Conservation (phyloP, 2,797 vertebrate genomes). For the Acrocephalus scirpaceus region DNA sequence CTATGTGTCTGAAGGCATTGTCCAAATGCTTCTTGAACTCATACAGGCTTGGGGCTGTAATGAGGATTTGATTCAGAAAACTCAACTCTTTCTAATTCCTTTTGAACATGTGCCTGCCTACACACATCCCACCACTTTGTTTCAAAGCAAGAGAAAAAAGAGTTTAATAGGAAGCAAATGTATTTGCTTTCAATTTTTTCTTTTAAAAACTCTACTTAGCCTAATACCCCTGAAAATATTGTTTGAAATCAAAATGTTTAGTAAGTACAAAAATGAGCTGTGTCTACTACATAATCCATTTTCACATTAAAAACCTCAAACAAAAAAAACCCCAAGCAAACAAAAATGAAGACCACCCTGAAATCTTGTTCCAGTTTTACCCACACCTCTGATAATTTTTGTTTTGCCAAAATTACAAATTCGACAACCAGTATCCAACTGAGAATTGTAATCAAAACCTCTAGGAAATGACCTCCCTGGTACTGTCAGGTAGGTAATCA, state of each 20-base stretch:
- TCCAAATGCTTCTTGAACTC: background rate
- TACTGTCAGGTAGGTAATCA: background rate
- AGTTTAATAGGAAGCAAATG: background rate
- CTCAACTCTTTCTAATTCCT: background rate
- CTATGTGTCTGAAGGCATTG: background rate
- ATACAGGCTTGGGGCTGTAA: background rate
- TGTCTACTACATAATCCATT: background rate
- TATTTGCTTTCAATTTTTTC: background rate
- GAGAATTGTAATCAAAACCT: background rate
- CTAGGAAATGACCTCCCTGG: background rate
- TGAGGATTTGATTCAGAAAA: background rate
- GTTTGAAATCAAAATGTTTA: background rate
- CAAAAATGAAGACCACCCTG: background rate
- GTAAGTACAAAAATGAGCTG: background rate
- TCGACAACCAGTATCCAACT: background rate
- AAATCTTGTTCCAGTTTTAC: background rate
- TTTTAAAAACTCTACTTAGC: background rate
- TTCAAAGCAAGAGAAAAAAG: background rate
- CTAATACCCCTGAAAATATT: background rate
- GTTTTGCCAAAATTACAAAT: background rate
- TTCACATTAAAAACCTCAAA: background rate
- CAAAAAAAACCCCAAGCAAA: background rate
- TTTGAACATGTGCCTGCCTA: background rate
- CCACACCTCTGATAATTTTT: background rate
- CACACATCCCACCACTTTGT: background rate